These are phyloP conservation scores for Labia minor DNA, from an alignment of 2,888 invertebrate species.

Conservation along the genomic window DNA sequence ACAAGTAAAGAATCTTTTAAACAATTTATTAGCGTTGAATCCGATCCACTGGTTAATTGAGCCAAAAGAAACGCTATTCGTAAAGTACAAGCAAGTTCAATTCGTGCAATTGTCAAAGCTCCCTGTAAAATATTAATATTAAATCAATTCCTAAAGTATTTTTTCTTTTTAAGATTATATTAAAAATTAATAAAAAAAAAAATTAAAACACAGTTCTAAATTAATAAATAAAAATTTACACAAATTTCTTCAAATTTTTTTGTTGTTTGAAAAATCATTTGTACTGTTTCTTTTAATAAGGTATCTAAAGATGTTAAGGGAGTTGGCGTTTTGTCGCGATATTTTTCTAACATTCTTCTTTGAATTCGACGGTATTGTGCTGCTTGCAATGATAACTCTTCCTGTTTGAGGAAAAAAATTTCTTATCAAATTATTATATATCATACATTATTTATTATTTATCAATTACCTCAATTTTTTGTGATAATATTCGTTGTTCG, in stretches of 20 bases:
- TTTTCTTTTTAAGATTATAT: too few species aligned
- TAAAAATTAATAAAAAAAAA: neutral
- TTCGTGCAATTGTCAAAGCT: conserved; percentile 31
- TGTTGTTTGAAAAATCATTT: conserved; percentile 44
- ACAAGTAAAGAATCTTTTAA: conserved; percentile 32
- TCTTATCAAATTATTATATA: too few species aligned
- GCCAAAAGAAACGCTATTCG: conserved; percentile 31
- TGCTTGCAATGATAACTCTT: conserved; percentile 41
- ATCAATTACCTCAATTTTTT: neutral
- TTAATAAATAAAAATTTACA: neutral
- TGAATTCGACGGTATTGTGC: conserved; percentile 68
- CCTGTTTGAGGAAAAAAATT: conserved; percentile 30
- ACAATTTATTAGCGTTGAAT: conserved; percentile 28
- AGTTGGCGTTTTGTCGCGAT: conserved; percentile 66
- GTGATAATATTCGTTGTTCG: neutral
- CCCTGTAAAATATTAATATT: conserved; percentile 33
- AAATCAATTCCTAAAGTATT: too few species aligned
- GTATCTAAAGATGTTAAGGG: conserved; percentile 61
- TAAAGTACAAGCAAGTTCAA: conserved; percentile 32
- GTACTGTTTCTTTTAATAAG: conserved; percentile 58
- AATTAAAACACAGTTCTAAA: neutral
- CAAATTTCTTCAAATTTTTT: conserved; percentile 40
- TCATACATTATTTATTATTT: too few species aligned
- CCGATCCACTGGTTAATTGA: conserved; percentile 31
- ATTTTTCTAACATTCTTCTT: conserved; percentile 60